These are phyloP conservation scores for Stenotaenia linearis DNA, from an alignment of 2,888 invertebrate genomes.

Conservation along the genomic window DNA sequence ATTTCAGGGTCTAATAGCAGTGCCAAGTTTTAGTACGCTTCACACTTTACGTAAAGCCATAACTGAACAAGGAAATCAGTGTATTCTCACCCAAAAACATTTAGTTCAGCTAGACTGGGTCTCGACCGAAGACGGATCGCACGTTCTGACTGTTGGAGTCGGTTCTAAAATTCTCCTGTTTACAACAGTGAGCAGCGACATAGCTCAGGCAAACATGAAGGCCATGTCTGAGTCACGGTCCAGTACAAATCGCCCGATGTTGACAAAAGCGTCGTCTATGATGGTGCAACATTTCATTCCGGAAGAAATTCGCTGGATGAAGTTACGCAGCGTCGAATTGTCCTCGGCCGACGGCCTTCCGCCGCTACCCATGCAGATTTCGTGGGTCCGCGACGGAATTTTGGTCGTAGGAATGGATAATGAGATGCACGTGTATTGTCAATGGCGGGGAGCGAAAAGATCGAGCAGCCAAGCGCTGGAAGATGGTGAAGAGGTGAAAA, in stretches of 20 bases:
- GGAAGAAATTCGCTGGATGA: slow-evolving; percentile 96
- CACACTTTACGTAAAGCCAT: slow-evolving; percentile 81
- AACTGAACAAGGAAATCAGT: slow-evolving; percentile 78
- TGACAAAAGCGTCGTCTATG: slow-evolving; percentile 84
- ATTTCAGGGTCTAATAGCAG: slow-evolving; percentile 62
- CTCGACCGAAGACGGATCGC: slow-evolving; percentile 97
- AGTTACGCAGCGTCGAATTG: slow-evolving; percentile 79
- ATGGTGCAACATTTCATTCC: slow-evolving; percentile 76
- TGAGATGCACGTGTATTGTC: slow-evolving; percentile 98
- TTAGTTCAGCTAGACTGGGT: slow-evolving; percentile 97
- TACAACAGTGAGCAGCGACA: slow-evolving; percentile 87
- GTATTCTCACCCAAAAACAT: slow-evolving; percentile 83
- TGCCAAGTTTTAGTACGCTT: slow-evolving; percentile 83
- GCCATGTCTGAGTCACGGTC: slow-evolving; percentile 59
- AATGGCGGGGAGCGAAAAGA: slow-evolving; percentile 59
- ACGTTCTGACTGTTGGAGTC: slow-evolving; percentile 92
- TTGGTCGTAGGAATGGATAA: slow-evolving; percentile 98
- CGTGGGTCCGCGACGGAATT: slow-evolving; percentile 97
- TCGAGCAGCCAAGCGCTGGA: not conserved
- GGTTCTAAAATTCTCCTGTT: slow-evolving; percentile 85
- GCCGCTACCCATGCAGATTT: slow-evolving; percentile 95
- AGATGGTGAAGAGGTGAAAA: not conserved
- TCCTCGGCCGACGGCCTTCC: slow-evolving; percentile 92
- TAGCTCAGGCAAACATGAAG: slow-evolving; percentile 89
- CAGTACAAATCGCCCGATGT: slow-evolving; percentile 55